Evolutionary conservation across 2,888 invertebrate species (phyloP).

Genomic region (Ochropacha duplaris): DNA sequence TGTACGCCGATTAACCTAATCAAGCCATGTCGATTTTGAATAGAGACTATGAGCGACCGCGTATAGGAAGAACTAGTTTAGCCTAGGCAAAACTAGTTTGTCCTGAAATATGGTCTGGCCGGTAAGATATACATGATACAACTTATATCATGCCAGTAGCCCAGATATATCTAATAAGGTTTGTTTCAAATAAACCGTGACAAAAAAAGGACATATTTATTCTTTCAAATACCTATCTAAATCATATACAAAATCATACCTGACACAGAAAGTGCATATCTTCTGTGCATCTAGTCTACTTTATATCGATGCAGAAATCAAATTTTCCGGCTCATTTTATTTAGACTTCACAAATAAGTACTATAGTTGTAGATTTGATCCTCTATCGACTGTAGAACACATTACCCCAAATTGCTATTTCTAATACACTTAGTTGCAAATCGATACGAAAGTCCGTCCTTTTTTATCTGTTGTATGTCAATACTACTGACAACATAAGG

Average conservation of each 20-base stretch:
- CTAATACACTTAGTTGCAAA: conserved; percentile 59
- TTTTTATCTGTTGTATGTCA: neutral
- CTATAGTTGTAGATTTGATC: conserved; percentile 19
- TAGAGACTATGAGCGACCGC: no score
- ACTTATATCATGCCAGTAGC: no score
- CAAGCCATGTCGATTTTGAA: no score
- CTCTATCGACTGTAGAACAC: conserved; percentile 27
- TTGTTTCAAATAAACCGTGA: no score
- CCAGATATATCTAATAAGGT: no score
- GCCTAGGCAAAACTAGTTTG: no score
- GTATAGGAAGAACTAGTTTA: no score
- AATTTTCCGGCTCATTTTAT: conserved; percentile 21
- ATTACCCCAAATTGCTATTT: conserved; percentile 34
- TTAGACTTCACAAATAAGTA: conserved; percentile 32
- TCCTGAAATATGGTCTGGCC: no score
- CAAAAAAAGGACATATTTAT: neutral
- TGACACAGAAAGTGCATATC: neutral
- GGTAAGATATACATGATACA: no score
- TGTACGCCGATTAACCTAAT: no score
- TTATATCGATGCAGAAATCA: neutral
- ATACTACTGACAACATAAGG: neutral
- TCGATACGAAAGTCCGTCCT: conserved; percentile 27
- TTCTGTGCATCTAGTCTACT: neutral
- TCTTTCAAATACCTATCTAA: no score
- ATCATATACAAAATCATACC: no score